These are phyloP conservation scores for Epiperipatus broadwayi DNA, from an alignment of 2,888 invertebrate genomes.

Conservation along the genomic window DNA sequence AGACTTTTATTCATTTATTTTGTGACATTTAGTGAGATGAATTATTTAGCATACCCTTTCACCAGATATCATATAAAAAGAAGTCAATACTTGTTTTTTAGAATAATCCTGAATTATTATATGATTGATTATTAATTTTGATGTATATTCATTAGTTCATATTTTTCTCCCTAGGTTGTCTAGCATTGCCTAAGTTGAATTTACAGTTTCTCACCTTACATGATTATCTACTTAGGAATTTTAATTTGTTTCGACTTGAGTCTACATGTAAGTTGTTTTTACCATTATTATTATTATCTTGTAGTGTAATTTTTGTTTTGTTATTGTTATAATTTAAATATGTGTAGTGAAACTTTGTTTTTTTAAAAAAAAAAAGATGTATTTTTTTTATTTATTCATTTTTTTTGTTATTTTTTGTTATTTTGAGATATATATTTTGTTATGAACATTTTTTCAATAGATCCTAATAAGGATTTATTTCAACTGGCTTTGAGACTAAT, in stretches of 20 bases:
- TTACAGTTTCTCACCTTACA: slow-evolving; percentile 93
- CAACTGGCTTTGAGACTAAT: no score
- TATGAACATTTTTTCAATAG: no score
- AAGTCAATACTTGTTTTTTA: no score
- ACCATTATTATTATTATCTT: neutral
- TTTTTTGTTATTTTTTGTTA: slow-evolving; percentile 9
- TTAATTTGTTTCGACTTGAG: slow-evolving; percentile 87
- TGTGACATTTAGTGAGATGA: no score
- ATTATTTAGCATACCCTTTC: no score
- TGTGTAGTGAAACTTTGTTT: neutral
- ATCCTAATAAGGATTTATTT: no score
- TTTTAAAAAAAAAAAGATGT: neutral
- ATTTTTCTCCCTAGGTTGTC: slow-evolving; percentile 36
- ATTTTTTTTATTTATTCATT: neutral
- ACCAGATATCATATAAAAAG: no score
- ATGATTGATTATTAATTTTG: neutral
- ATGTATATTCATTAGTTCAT: neutral
- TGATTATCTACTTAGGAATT: slow-evolving; percentile 90
- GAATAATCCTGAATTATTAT: neutral
- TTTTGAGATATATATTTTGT: no score
- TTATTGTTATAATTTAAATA: neutral
- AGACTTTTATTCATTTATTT: no score
- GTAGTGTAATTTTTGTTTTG: slow-evolving; percentile 9
- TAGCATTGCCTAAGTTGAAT: slow-evolving; percentile 91
- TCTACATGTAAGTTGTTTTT: slow-evolving; percentile 63